These are phyloP conservation scores for Neuroterus valhalla DNA, from an alignment of 1,140 invertebrate species.

Conservation along the genomic window DNA sequence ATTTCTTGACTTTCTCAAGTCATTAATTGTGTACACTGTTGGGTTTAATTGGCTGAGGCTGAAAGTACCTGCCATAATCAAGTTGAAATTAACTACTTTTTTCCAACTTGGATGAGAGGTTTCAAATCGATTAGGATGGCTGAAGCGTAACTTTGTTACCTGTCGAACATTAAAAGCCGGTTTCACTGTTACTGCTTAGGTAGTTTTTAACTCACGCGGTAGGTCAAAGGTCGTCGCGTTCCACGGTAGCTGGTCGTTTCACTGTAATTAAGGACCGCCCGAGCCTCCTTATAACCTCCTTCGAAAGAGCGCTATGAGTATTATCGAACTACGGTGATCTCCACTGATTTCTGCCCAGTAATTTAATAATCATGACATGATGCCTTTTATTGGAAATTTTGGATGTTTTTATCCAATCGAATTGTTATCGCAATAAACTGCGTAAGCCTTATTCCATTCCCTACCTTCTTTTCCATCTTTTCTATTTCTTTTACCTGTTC, in stretches of 20 bases:
- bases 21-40: constrained; percentile 24
- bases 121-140: constrained; percentile 21
- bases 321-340: constrained; percentile 39
- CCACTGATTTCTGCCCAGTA: constrained; percentile 14
- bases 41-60: constrained; percentile 12
- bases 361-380: constrained; percentile 30
- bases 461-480: no score
- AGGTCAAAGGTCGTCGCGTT: constrained; percentile 57
- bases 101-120: background rate
- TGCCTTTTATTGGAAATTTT: constrained; percentile 1
- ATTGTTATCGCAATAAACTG: constrained; percentile 5
- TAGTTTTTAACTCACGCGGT: constrained; percentile 46
- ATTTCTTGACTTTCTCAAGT: background rate
- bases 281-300: constrained; percentile 43
- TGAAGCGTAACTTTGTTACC: constrained; percentile 36
- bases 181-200: constrained; percentile 63
- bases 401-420: constrained; percentile 30
- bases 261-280: constrained; percentile 53
- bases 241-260: constrained; percentile 56
- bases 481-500: no score
- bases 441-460: no score
- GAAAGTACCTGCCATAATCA: no score
- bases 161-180: constrained; percentile 57
- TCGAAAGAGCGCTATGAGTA: constrained; percentile 40
- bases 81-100: constrained; percentile 23